Evolutionary conservation across 2,797 vertebrate species (phyloP).

Genomic region (Glyptemys insculpta): DNA sequence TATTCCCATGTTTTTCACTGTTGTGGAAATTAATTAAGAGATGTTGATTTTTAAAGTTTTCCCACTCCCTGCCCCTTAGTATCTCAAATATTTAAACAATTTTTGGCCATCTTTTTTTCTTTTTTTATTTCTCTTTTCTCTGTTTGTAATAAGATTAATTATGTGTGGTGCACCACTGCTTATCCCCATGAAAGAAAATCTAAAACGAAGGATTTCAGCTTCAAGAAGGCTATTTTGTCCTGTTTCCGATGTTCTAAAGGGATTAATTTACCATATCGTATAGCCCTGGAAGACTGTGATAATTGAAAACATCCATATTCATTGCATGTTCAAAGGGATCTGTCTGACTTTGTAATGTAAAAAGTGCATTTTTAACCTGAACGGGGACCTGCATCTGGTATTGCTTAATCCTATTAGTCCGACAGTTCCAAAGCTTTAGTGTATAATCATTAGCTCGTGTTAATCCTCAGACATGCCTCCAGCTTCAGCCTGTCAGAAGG

Average conservation of each 20-base stretch:
- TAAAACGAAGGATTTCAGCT: constrained; percentile 88
- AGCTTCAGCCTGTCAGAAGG: constrained; percentile 89
- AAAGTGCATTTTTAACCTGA: constrained; percentile 93
- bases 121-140: constrained; percentile 71
- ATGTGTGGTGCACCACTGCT: constrained; percentile 87
- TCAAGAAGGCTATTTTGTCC: constrained; percentile 91
- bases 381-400: constrained; percentile 90
- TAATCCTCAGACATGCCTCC: constrained; percentile 91
- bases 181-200: constrained; percentile 90
- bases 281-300: constrained; percentile 92
- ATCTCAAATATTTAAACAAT: constrained; percentile 82
- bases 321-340: constrained; percentile 93
- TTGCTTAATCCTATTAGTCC: constrained; percentile 93
- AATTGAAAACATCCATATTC: constrained; percentile 94
- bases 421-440: constrained; percentile 92
- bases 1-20: constrained; percentile 57
- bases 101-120: constrained; percentile 49
- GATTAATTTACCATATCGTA: constrained; percentile 92
- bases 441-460: constrained; percentile 92
- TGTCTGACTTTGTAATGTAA: constrained; percentile 93
- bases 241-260: constrained; percentile 91
- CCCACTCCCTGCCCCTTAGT: constrained; percentile 23
- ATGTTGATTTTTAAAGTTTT: constrained; percentile 79
- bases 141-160: constrained; percentile 90
- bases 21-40: constrained; percentile 84